Conservation (phyloP, 1,140 invertebrate genomes). For the Pantala flavescens region DNA sequence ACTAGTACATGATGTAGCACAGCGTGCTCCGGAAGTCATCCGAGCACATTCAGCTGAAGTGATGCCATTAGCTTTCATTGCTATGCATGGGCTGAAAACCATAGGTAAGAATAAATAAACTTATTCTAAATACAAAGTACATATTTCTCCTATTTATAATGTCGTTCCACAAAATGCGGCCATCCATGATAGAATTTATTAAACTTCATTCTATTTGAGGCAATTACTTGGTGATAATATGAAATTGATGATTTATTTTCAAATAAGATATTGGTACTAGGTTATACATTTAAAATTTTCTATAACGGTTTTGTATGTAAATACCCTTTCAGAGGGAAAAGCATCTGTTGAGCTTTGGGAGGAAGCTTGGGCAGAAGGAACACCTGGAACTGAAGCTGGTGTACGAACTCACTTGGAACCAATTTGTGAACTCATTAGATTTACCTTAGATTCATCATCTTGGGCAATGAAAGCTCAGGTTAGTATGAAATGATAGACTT, state of each 20-base stretch:
- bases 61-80: constrained; percentile 76
- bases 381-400: constrained; percentile 72
- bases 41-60: constrained; percentile 67
- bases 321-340: background rate
- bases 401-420: constrained; percentile 63
- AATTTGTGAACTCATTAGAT: constrained; percentile 58
- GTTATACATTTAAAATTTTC: no score
- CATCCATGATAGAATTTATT: no score
- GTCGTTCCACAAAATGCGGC: no score
- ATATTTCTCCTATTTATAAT: no score
- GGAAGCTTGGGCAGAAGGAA: constrained; percentile 80
- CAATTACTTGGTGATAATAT: no score
- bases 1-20: constrained; percentile 69
- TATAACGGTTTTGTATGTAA: no score
- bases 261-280: no score
- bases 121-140: no score
- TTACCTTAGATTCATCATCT: constrained; percentile 62
- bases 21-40: constrained; percentile 70
- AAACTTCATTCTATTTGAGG: no score
- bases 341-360: constrained; percentile 59
- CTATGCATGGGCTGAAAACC: constrained; percentile 70
- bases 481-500: background rate
- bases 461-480: constrained; percentile 75
- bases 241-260: no score
- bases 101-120: constrained; percentile 33